Evolutionary conservation across 2,113 vertebrate species (phyloP).

Genomic region (Paramisgurnus dabryanus): DNA sequence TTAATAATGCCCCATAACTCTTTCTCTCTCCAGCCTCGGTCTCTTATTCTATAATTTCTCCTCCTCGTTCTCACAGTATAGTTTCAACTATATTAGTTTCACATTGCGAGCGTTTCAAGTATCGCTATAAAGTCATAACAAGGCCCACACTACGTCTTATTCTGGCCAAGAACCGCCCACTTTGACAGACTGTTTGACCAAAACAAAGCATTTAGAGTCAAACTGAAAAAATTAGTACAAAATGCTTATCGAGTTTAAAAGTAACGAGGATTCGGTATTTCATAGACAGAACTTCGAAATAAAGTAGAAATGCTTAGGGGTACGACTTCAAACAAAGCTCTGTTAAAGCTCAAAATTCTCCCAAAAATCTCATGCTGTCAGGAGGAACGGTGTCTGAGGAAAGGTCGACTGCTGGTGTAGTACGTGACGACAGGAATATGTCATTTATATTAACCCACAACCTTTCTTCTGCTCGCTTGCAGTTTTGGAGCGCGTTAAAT

Average conservation of each 20-base stretch:
- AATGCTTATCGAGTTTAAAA: not conserved
- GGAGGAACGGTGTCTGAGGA: not conserved
- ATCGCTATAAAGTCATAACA: no score
- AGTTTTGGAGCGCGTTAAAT: not conserved
- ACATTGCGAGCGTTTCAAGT: no score
- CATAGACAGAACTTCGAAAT: not conserved
- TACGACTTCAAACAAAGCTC: not conserved
- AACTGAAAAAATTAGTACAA: no score
- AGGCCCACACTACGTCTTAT: not conserved
- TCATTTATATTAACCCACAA: not conserved
- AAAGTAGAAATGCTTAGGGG: not conserved
- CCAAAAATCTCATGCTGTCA: not conserved
- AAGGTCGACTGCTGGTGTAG: not conserved
- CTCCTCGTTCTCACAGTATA: not conserved
- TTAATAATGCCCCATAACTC: conserved; percentile 29
- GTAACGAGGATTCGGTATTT: not conserved
- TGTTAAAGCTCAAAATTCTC: not conserved
- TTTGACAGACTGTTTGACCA: not conserved
- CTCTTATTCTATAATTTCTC: not conserved
- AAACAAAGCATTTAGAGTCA: not conserved
- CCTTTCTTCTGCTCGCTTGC: not conserved
- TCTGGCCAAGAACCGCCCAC: not conserved
- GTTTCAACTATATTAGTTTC: not conserved
- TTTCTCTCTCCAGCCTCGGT: not conserved
- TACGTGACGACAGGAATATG: not conserved